These are phyloP conservation scores for Leptinotarsa rubiginosa DNA, from an alignment of 2,888 invertebrate genomes.

Conservation along the genomic window DNA sequence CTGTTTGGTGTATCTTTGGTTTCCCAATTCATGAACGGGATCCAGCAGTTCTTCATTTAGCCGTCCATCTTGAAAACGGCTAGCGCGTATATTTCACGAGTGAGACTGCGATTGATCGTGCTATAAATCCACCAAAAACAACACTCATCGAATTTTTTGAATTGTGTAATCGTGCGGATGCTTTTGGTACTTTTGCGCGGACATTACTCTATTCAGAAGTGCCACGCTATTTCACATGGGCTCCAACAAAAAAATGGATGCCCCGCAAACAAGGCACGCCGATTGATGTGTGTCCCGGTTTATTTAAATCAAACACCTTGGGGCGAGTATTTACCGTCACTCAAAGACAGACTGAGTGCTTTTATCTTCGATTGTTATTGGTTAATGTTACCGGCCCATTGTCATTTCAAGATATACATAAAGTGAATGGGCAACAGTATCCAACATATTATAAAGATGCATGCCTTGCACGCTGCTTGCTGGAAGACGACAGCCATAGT, in stretches of 20 bases:
- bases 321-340: conserved; percentile 55
- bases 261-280: conserved; percentile 18
- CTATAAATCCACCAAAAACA: too few species aligned
- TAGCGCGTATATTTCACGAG: conserved; percentile 34
- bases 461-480: conserved; percentile 51
- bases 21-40: conserved; percentile 54
- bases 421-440: too few species aligned
- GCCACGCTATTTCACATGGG: conserved; percentile 46
- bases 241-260: conserved; percentile 24
- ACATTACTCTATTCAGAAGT: conserved; percentile 44
- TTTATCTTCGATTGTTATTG: conserved; percentile 52
- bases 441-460: conserved; percentile 62
- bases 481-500: conserved; percentile 49
- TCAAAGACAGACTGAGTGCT: conserved; percentile 25
- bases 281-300: not conserved
- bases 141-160: not conserved
- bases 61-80: conserved; percentile 40
- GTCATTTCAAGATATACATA: conserved; percentile 55
- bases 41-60: conserved; percentile 50
- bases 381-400: conserved; percentile 54
- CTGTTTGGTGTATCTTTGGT: conserved; percentile 48
- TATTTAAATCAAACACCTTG: conserved; percentile 43
- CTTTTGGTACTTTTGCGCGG: conserved; percentile 32
- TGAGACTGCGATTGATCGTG: too few species aligned
- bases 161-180: conserved; percentile 26